Conservation (phyloP, 1,140 invertebrate genomes). For the Drosophila mauritiana region DNA sequence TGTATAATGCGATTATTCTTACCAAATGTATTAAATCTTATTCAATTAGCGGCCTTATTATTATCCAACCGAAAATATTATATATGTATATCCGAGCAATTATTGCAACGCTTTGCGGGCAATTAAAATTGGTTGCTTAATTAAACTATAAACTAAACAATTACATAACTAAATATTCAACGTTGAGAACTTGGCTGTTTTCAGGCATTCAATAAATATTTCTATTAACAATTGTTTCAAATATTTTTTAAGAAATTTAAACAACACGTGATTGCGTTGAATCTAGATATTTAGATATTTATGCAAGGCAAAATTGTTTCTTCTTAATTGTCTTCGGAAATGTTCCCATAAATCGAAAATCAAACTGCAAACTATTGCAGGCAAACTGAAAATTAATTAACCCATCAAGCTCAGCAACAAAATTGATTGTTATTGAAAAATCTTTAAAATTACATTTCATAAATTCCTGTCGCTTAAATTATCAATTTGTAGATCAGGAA, state of each 20-base stretch:
- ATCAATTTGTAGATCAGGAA: constrained; percentile 7
- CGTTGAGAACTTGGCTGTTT: constrained; percentile 12
- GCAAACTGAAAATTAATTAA: neutral
- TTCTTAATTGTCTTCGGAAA: too few relatives aligned
- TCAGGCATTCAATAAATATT: neutral
- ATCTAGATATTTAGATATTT: neutral
- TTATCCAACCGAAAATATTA: constrained; percentile 22
- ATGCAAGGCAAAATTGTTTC: too few relatives aligned
- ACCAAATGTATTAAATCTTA: constrained; percentile 12
- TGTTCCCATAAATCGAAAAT: neutral
- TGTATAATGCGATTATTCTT: constrained; percentile 13
- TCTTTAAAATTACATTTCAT: constrained; percentile 6
- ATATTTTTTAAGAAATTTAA: neutral
- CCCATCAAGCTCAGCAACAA: neutral
- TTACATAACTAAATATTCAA: constrained; percentile 19
- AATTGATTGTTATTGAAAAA: neutral
- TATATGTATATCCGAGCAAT: constrained; percentile 13
- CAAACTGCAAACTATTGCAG: neutral
- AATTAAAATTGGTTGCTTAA: constrained; percentile 32
- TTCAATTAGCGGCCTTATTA: constrained; percentile 20
- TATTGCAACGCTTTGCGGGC: constrained; percentile 18
- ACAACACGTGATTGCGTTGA: neutral
- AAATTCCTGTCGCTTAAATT: neutral
- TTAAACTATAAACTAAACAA: constrained; percentile 27
- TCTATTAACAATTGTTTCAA: constrained; percentile 13